Percentiles rank a stretch among this genome's conserved stretches.
phyloP scores from a whole-genome alignment of 2,888 invertebrate species.

The Thera britannica region DNA sequence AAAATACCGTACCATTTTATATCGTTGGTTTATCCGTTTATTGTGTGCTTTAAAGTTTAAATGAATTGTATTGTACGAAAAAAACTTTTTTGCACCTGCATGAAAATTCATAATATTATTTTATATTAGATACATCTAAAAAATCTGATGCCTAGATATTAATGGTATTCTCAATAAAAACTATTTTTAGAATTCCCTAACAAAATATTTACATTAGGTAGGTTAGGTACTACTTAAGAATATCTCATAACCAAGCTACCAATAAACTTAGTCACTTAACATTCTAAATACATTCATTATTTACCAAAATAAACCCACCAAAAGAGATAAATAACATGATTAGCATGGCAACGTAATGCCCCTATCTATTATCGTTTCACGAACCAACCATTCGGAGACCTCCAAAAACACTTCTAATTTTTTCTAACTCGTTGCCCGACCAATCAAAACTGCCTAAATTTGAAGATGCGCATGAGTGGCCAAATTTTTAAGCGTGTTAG shows the following conservation, averaged over 20 bases:
- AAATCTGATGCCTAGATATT: no score
- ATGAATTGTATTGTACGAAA: no score
- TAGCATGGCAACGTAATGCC: neutral
- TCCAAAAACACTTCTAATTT: constrained; percentile 57
- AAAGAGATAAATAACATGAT: constrained; percentile 9
- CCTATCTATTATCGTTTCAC: constrained; percentile 23
- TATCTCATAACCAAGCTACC: neutral
- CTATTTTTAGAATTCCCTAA: no score
- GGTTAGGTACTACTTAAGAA: no score
- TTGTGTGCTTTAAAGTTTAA: no score
- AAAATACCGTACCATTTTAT: no score
- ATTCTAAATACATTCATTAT: neutral
- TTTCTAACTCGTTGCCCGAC: constrained; percentile 60
- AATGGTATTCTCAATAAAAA: no score
- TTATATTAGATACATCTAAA: no score
- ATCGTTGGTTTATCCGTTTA: no score
- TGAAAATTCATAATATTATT: no score
- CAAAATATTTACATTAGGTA: no score
- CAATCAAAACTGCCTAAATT: constrained; percentile 59
- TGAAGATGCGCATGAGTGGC: constrained; percentile 73
- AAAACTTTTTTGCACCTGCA: no score
- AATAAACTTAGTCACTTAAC: neutral
- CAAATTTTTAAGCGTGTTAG: constrained; percentile 68
- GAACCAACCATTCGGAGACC: constrained; percentile 47
- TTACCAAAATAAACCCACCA: neutral